These are phyloP conservation scores for Scaptomyza tumidula DNA, from an alignment of 2,888 invertebrate genomes.

Conservation along the genomic window DNA sequence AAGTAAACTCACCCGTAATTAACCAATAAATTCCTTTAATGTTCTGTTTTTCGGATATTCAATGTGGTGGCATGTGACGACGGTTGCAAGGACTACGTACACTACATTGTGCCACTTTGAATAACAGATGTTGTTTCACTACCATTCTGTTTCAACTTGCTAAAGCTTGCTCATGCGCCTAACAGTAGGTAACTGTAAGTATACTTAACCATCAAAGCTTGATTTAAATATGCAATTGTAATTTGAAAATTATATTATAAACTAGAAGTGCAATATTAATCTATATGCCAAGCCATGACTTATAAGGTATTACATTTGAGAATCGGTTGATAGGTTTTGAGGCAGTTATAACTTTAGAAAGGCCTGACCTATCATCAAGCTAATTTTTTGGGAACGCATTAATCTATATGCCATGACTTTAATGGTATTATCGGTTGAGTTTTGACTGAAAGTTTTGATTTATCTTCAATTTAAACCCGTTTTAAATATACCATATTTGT, in stretches of 20 bases:
- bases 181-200: conserved; percentile 13
- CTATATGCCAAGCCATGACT: no score
- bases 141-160: conserved; percentile 48
- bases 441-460: no score
- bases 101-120: conserved; percentile 73
- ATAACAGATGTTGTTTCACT: conserved; percentile 76
- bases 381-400: no score
- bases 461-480: not conserved
- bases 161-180: conserved; percentile 61
- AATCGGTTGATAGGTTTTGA: no score
- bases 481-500: not conserved
- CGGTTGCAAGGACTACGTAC: conserved; percentile 66
- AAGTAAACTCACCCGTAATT: conserved; percentile 46
- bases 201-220: conserved; percentile 11
- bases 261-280: no score
- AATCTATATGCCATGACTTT: no score
- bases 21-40: conserved; percentile 57
- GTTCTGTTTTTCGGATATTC: conserved; percentile 35
- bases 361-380: no score
- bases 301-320: no score
- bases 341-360: no score
- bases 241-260: no score
- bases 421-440: no score
- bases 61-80: conserved; percentile 61
- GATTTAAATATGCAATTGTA: not conserved